These are phyloP conservation scores for Serrognathus titanus DNA, from an alignment of 2,888 invertebrate species.

Conservation along the genomic window DNA sequence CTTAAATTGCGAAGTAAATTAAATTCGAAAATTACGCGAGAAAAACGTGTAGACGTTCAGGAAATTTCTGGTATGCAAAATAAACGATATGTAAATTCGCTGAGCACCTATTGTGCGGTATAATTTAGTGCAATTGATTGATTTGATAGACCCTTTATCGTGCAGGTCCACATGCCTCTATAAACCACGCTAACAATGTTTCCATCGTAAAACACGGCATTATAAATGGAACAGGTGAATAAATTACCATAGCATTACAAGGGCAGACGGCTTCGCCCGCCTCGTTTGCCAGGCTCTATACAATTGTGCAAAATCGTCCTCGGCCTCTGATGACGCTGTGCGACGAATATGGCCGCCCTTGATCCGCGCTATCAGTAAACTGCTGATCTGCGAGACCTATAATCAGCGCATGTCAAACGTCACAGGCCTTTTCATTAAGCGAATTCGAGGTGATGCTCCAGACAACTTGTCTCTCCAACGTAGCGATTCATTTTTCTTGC, in stretches of 20 bases:
- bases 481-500: background rate
- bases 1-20: no score
- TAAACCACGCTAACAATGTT: slow-evolving; percentile 18
- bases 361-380: slow-evolving; percentile 5
- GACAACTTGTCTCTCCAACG: background rate
- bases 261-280: background rate
- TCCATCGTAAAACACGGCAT: slow-evolving; percentile 17
- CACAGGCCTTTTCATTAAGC: background rate
- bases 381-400: slow-evolving; percentile 1
- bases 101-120: background rate
- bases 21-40: no score
- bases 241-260: slow-evolving; percentile 10
- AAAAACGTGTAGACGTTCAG: no score
- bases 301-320: background rate
- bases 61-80: no score
- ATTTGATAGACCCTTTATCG: background rate
- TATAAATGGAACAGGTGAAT: slow-evolving; percentile 20
- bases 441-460: background rate
- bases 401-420: slow-evolving; percentile 2
- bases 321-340: background rate
- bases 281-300: background rate
- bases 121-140: background rate
- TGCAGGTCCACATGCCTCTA: slow-evolving; percentile 4
- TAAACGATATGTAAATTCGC: no score
- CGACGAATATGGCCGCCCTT: slow-evolving; percentile 3